These are phyloP conservation scores for Excalfactoria chinensis DNA, from an alignment of 2,113 vertebrate species.

Conservation along the genomic window DNA sequence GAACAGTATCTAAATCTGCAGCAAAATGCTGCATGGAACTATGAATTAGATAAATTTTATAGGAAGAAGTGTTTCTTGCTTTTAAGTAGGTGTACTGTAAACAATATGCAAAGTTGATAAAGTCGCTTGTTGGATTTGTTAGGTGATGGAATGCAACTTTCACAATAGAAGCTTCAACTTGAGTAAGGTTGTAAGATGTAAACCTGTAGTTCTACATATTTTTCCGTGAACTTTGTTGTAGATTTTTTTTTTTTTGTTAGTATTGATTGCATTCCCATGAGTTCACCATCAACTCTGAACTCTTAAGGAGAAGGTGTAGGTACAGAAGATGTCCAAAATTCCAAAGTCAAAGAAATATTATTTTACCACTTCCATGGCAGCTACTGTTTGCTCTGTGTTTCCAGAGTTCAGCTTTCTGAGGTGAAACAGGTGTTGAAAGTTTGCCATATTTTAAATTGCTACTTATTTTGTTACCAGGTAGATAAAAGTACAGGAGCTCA, in stretches of 20 bases:
- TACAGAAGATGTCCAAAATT: not conserved
- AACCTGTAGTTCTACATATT: accelerated
- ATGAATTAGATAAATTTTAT: not conserved
- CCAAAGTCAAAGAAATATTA: not conserved
- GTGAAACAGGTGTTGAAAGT: not conserved
- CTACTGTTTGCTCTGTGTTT: not conserved
- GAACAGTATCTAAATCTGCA: not conserved
- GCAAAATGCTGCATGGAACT: not conserved
- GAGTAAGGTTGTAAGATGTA: not conserved
- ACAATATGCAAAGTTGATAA: not conserved
- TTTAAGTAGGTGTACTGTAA: not conserved
- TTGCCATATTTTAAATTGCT: not conserved
- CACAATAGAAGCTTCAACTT: not conserved
- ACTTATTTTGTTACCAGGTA: not conserved
- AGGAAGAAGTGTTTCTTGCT: not conserved
- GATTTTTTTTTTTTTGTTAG: not conserved
- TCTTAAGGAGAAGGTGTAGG: not conserved
- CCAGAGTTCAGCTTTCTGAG: not conserved
- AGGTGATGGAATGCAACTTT: not conserved
- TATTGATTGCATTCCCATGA: not conserved
- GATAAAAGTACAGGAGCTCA: not conserved
- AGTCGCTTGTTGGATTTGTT: not conserved
- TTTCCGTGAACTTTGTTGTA: not conserved
- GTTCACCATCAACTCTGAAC: not conserved
- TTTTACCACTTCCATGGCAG: not conserved